A percentile compares a stretch with the other conserved stretches of the same genome.
phyloP scores from a whole-genome alignment of 2,888 invertebrate genomes.

The Thymelicus sylvestris region DNA sequence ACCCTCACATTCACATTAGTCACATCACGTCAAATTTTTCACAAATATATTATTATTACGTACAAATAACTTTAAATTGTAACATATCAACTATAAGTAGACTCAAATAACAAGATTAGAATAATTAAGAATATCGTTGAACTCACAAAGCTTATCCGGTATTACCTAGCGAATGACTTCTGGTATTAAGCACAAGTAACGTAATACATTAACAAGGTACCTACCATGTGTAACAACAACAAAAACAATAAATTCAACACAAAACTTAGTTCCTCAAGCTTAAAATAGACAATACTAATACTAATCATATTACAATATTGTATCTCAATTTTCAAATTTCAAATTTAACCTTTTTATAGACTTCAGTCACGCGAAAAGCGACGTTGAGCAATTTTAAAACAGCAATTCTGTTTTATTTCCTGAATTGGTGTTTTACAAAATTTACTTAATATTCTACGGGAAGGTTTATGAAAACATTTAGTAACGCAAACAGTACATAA shows the following conservation, averaged over 20 bases:
- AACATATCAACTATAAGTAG: background rate
- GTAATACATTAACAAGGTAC: background rate
- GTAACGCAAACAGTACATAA: no score
- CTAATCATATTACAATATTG: background rate
- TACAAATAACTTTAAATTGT: background rate
- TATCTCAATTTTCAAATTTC: background rate
- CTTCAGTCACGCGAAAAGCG: conserved; percentile 5
- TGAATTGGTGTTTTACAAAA: background rate
- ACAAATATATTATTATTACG: background rate
- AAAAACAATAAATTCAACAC: background rate
- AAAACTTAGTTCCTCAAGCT: background rate
- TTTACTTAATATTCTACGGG: no score
- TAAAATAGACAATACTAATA: background rate
- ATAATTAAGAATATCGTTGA: conserved; percentile 1
- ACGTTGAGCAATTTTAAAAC: background rate
- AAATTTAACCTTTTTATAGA: background rate
- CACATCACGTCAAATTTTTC: no score
- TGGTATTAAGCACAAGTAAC: background rate
- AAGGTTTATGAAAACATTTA: background rate
- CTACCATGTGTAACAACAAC: background rate
- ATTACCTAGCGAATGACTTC: conserved; percentile 8
- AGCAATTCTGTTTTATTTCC: background rate
- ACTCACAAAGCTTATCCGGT: conserved; percentile 10
- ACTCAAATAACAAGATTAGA: background rate
- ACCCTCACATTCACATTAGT: no score